Evolutionary conservation across 2,888 invertebrate genomes (phyloP), one percentile per base, ranked within the genome.

Genomic region (Oxytorus armatus): DNA sequence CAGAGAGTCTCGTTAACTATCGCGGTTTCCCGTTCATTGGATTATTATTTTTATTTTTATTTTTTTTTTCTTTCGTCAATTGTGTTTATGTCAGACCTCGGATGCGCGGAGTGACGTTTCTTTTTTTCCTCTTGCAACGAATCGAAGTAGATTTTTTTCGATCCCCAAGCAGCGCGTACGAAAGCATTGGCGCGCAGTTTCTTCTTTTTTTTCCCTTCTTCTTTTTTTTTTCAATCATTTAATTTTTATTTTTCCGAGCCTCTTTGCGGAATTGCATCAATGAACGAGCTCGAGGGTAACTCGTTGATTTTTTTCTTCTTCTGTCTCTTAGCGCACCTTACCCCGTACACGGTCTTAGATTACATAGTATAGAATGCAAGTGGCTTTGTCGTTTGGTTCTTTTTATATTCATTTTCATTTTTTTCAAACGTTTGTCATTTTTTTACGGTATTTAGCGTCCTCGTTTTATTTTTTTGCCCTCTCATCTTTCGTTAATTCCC

Each of bases 41-140:
- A 72, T 47, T 47, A 10, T 47, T 69, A 11, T 51, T 33, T 73
- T 53, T 78, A 49, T 16, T 78, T 21, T 72, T 25, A 77, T n/a
- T 7, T 65, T 80, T 23, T 8, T 49, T 51, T 36, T 57, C 11
- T 78, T n/a, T 69, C n/a, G n/a, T n/a, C n/a, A n/a, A n/a, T n/a
- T 36, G 76, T 14, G n/a, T 55, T 76, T 29, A 79, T 49, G 53
- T 81, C 82, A 83, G 88, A 89, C 89, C 90, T 87, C 86, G 90
- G 89, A 91, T 90, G 90, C 89, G 86, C 89, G 86, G 90, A 90
- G 90, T 90, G 90, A 89, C 84, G 82, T 83, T 84, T 76, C 74
- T 83, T 79, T 78, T 82, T 63, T 72, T 80, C 69, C 83, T 84
- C 83, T 84, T 84, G 83, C 85, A 82, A 85, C 85, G 86, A 72